Base-by-base conservation (phyloP, 1,140 invertebrate species). In the Acromyrmex heyeri region DNA sequence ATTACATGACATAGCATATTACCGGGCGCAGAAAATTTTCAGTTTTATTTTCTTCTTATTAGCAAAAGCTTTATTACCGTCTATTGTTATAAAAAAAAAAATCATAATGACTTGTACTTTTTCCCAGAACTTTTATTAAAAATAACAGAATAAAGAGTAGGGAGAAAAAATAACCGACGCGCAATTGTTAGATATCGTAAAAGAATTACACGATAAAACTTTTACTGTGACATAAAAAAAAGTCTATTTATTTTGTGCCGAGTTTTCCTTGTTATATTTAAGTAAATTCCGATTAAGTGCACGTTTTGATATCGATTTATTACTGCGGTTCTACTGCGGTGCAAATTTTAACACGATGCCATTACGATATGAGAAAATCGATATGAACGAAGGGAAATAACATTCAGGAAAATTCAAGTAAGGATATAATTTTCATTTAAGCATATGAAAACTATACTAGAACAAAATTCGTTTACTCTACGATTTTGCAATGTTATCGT, bases 401-500 rank as follows among this genome's bases (percentile, higher is more conserved):
- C 21, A 55, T 70, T 59, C 53, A 50, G 27, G 16, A 65, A 82
- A 88, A 83, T 88, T 24, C 21, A 18, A n/a, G 64, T 62, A 83
- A 30, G 50, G 62, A 67, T 87, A 70, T 61, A 85, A 91, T 81
- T 88, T 86, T 81, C 65, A 67, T 38, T 44, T 55, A 44, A 85
- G 76, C 70, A 72, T 34, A 86, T 64, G 88, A 88, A 88, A 88
- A 81, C 81, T 86, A 76, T 27, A 44, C 61, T 14, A 59, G 53
- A 61, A 57, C 85, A 48, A 82, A 70, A 90, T 90, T 91, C 86
- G 87, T 87, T 92, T 89, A 90, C 82, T 81, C 76, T 88, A 79
- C 7, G 55, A 87, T 90, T 75, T 89, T 65, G 69, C 53, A 76
- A 78, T 89, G 88, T 91, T 93, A 91, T 91, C 89, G 90, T 90